phyloP scores from a whole-genome alignment of 2,113 vertebrate genomes.

The Leptosomus discolor region DNA sequence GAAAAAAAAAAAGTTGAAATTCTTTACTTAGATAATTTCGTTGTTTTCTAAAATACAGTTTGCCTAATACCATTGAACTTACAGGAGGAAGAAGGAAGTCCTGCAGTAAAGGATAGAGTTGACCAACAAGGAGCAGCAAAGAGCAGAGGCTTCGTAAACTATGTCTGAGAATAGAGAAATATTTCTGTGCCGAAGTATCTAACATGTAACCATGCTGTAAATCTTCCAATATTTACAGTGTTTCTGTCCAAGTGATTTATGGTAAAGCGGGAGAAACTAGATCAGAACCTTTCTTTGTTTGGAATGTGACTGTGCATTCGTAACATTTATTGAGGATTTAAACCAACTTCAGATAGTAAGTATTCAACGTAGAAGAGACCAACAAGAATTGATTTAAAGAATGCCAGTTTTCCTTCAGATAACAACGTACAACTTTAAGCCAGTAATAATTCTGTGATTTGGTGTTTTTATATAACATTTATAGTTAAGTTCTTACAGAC shows the following conservation, averaged over 20 bases:
- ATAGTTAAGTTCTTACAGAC: background rate
- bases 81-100: background rate
- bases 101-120: background rate
- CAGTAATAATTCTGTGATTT: background rate
- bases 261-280: background rate
- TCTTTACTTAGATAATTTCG: background rate
- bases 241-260: background rate
- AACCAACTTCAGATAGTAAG: background rate
- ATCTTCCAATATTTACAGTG: background rate
- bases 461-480: background rate
- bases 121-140: background rate
- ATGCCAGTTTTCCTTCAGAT: background rate
- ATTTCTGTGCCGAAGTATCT: background rate
- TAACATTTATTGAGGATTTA: background rate
- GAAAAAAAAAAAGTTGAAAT: background rate
- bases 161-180: background rate
- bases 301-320: background rate
- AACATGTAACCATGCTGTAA: rapidly evolving
- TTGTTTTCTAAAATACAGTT: background rate
- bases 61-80: background rate
- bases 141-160: background rate
- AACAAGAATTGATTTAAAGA: background rate
- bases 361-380: background rate
- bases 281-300: background rate
- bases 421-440: background rate